Conservation (phyloP, 2,888 invertebrate genomes). For the Cantharis nigra region DNA sequence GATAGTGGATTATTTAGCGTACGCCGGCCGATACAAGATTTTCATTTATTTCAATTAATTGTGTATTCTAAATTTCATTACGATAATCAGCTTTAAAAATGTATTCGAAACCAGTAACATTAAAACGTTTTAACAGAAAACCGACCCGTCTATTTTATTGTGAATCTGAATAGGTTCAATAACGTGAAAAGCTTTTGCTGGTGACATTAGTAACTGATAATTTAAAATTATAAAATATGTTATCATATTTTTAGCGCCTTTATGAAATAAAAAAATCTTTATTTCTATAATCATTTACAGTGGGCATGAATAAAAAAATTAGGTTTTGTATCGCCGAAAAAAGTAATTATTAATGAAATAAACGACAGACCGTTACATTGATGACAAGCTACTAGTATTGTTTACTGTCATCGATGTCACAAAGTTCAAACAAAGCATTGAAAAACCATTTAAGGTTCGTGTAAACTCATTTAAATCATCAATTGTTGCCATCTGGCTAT, state of each 20-base stretch:
- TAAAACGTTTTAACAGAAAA: background rate
- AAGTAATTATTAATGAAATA: background rate
- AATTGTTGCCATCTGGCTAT: conserved; percentile 34
- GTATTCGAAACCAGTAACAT: background rate
- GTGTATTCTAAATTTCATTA: background rate
- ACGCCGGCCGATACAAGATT: background rate
- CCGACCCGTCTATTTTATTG: background rate
- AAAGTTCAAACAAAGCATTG: conserved; percentile 50
- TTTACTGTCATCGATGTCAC: conserved; percentile 5
- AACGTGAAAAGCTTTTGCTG: background rate
- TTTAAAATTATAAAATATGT: background rate
- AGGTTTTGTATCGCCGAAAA: background rate
- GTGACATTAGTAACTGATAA: background rate
- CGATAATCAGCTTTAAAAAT: background rate
- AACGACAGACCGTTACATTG: background rate
- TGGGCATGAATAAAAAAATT: background rate
- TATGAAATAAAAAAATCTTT: background rate
- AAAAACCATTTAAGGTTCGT: conserved; percentile 52
- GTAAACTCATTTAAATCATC: conserved; percentile 51
- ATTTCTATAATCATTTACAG: background rate
- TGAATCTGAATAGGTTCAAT: background rate
- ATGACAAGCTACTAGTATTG: background rate
- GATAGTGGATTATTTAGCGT: background rate
- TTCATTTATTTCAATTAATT: background rate
- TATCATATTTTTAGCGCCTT: background rate